Evolutionary conservation across 2,797 vertebrate genomes (phyloP).

Genomic region (Halcyon smyrnensis): DNA sequence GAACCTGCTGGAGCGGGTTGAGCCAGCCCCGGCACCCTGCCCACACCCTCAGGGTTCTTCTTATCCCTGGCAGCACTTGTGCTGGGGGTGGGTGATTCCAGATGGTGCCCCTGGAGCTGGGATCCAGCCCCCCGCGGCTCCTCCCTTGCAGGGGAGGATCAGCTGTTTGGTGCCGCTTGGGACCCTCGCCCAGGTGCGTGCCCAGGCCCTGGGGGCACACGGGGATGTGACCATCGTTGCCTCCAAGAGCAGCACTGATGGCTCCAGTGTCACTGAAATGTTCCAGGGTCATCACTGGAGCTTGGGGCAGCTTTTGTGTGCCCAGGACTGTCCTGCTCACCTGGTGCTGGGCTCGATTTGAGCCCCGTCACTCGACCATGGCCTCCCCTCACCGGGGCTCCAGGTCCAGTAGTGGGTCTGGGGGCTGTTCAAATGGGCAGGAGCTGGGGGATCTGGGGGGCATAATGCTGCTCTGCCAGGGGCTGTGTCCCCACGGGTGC

Average conservation of each 20-base stretch:
- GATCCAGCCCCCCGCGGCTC: accelerated
- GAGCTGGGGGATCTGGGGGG: background rate
- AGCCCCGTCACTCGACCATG: accelerated
- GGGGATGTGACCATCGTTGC: accelerated
- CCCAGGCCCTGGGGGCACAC: background rate
- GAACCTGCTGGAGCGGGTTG: background rate
- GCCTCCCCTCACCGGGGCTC: background rate
- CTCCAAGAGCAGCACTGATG: background rate
- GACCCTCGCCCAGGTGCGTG: accelerated
- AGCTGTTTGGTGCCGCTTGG: accelerated
- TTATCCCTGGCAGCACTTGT: background rate
- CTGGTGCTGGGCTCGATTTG: background rate
- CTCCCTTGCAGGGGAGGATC: background rate
- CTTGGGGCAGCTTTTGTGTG: background rate
- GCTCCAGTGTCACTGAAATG: background rate
- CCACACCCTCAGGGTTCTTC: background rate
- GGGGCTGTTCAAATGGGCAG: background rate
- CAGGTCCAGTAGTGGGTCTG: accelerated
- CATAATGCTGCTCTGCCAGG: accelerated
- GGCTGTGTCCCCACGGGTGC: accelerated
- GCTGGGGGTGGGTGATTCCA: background rate
- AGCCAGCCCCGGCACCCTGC: accelerated
- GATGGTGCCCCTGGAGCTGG: background rate
- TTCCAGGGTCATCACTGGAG: background rate
- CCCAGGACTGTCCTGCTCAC: background rate